phyloP scores from a whole-genome alignment of 30 jellyfish, hydroid and myxozoan genomes.

The Pelagia noctiluca region DNA sequence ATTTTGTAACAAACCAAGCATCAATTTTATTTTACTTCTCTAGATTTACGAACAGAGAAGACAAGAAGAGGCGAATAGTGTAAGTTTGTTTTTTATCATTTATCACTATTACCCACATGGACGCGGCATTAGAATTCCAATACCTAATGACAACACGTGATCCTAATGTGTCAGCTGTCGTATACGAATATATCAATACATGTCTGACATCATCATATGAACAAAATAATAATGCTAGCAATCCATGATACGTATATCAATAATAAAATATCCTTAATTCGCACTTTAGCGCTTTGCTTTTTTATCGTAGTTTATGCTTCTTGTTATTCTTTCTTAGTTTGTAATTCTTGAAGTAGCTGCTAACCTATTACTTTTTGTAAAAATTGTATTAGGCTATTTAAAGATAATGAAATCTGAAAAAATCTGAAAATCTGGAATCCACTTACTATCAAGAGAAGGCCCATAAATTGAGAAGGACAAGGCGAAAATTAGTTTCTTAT shows the following conservation, averaged over 20 bases:
- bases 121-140: too few species aligned
- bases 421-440: not conserved
- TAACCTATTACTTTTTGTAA: too few species aligned
- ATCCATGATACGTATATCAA: not conserved
- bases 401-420: not conserved
- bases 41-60: conserved; percentile 73
- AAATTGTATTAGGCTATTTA: too few species aligned
- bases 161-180: not conserved
- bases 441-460: not conserved
- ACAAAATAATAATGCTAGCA: not conserved
- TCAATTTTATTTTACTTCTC: not conserved
- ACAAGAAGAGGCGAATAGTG: conserved; percentile 67
- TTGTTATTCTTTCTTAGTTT: too few species aligned
- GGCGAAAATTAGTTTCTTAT: too few species aligned
- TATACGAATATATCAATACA: too few species aligned
- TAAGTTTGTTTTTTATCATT: not conserved
- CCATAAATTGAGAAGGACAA: not conserved
- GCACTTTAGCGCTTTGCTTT: too few species aligned
- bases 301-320: too few species aligned
- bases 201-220: too few species aligned
- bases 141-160: not conserved
- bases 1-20: not conserved
- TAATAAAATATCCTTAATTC: not conserved
- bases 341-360: too few species aligned
- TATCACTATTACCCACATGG: too few species aligned